Evolutionary conservation across 2,113 vertebrate genomes (phyloP).

Genomic region (Megaceryle maxima): DNA sequence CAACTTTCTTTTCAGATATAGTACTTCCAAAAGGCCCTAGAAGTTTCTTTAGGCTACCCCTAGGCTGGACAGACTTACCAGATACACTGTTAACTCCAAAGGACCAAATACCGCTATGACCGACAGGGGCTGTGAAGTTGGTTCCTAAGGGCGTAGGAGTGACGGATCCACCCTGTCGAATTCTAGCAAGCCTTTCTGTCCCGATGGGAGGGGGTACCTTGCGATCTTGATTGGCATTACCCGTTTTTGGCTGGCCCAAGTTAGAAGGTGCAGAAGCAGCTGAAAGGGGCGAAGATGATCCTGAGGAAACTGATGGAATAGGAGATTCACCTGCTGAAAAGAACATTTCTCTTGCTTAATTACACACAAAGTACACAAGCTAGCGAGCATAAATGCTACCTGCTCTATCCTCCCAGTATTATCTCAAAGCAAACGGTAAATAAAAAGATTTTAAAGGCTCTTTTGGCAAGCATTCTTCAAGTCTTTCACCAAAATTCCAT

Average conservation of each 20-base stretch:
- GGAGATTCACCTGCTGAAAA: constrained; percentile 91
- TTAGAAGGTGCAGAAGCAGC: constrained; percentile 85
- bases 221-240: constrained; percentile 84
- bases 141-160: constrained; percentile 89
- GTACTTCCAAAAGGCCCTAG: not conserved
- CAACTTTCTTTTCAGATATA: not conserved
- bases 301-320: constrained; percentile 92
- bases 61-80: constrained; percentile 74
- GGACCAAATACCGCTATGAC: constrained; percentile 98
- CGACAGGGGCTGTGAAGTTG: constrained; percentile 93
- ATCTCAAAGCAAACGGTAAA: not conserved
- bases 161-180: constrained; percentile 94
- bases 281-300: constrained; percentile 90
- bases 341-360: constrained; percentile 78
- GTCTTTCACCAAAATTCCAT: not conserved
- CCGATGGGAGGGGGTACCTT: constrained; percentile 97
- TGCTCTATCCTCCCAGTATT: not conserved
- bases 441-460: not conserved
- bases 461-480: not conserved
- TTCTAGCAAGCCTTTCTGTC: constrained; percentile 92
- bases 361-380: not conserved
- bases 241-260: constrained; percentile 87
- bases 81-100: constrained; percentile 94
- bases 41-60: accelerated
- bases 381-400: not conserved